Evolutionary conservation across 2,888 invertebrate genomes (phyloP), one percentile per base, ranked within the genome.

Genomic region (Leptinotarsa haldemani): DNA sequence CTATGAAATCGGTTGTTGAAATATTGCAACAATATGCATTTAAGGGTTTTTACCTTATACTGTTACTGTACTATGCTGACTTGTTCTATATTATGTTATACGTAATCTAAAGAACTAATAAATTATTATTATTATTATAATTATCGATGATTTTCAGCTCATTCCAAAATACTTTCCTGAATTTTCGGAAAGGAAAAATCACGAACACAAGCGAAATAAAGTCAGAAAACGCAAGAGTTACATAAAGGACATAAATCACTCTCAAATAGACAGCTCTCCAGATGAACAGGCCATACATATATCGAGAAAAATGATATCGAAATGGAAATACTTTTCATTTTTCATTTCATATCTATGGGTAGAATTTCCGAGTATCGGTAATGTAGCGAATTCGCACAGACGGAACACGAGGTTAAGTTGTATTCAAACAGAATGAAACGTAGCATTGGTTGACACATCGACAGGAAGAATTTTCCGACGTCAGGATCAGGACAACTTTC

Each of bases 301-400:
- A 18, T 52, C n/a, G 18, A 52, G 25, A 25, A 46, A 65, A 76
- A 70, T 74, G 74, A 71, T 77, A 77, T 77, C 74, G 78, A 70
- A 76, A 76, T 71, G 71, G 73, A 71, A 76, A 76, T 74, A 78
- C 73, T 71, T 71, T 72, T 76, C 74, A 76, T 79, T 79, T 77
- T 75, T 74, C 74, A 73, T 69, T 76, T 67, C 4, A 15, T 71
- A 74, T 69, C 75, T 74, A 65, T 70, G 65, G 61, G 61, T 70
- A 69, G 72, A 74, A 76, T 75, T 25, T 63, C 20, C 18, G 1
- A 65, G 20, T 20, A 46, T 16, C 18, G 15, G 18, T 25, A 66
- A 67, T 71, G 67, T 16, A 67, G 67, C 40, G 40, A 48, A 61
- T n/a, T 58, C 63, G 71, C 58, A 61, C 48, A 61, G 20, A 67